Evolutionary conservation across 2,113 vertebrate species (phyloP).

Genomic region (Cariama cristata): DNA sequence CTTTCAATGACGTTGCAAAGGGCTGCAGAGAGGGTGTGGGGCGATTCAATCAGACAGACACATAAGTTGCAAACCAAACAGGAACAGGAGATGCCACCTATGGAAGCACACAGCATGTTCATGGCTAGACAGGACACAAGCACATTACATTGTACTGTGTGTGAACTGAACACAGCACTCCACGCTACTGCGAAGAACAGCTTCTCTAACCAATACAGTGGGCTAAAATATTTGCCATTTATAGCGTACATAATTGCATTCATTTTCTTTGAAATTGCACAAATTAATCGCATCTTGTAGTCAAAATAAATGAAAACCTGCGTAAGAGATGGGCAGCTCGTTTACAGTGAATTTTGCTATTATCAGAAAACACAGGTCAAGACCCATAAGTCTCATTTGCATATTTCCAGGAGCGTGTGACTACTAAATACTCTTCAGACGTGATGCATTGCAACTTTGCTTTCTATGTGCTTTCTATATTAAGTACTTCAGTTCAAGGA

Average conservation of each 20-base stretch:
- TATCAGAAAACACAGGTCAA: not conserved
- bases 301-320: not conserved
- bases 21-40: not conserved
- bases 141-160: accelerated
- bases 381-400: not conserved
- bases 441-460: not conserved
- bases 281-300: not conserved
- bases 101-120: accelerated
- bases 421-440: not conserved
- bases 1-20: not conserved
- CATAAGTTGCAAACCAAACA: not conserved
- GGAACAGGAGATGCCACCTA: not conserved
- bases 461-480: not conserved
- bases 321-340: not conserved
- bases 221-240: not conserved
- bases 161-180: not conserved
- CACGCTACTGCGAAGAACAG: not conserved
- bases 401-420: not conserved
- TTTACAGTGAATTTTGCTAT: not conserved
- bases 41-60: not conserved
- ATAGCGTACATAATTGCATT: not conserved
- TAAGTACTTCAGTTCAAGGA: not conserved
- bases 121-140: not conserved
- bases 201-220: not conserved
- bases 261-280: not conserved